Evolutionary conservation across 1,140 invertebrate species (phyloP).

Genomic region (Megalopta genalis): DNA sequence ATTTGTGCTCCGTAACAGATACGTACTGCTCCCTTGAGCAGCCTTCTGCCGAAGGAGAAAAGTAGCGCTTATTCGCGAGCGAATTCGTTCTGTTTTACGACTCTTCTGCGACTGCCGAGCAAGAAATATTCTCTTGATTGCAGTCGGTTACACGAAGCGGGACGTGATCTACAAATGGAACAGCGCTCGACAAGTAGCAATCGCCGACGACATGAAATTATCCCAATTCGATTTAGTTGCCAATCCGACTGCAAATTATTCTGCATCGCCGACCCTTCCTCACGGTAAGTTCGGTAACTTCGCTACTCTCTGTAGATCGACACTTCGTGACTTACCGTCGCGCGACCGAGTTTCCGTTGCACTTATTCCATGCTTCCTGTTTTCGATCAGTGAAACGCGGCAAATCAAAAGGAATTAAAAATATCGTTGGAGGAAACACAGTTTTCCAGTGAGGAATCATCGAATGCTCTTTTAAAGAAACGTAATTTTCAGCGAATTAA

Average conservation of each 20-base stretch:
- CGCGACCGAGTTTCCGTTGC: no score
- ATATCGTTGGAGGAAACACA: no score
- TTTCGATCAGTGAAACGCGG: no score
- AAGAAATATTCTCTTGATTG: constrained; percentile 59
- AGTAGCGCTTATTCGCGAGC: not conserved
- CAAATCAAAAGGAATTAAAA: no score
- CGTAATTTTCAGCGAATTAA: no score
- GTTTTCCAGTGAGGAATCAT: no score
- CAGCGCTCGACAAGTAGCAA: constrained; percentile 86
- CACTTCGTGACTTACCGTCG: not conserved
- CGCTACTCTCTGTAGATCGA: not conserved
- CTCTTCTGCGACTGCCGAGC: not conserved
- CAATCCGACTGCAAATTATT: constrained; percentile 86
- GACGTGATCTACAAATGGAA: constrained; percentile 94
- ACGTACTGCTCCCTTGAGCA: not conserved
- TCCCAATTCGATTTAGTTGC: constrained; percentile 92
- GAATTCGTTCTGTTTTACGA: constrained; percentile 1
- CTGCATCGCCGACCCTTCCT: constrained; percentile 63
- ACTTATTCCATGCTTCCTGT: no score
- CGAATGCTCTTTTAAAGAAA: no score
- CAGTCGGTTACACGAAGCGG: constrained; percentile 91
- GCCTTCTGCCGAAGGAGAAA: not conserved
- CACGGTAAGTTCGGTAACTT: constrained; percentile 68
- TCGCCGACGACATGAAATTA: constrained; percentile 91
- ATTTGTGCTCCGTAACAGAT: not conserved